These are phyloP conservation scores for Halesus radiatus DNA, from an alignment of 1,140 invertebrate genomes.

Conservation along the genomic window DNA sequence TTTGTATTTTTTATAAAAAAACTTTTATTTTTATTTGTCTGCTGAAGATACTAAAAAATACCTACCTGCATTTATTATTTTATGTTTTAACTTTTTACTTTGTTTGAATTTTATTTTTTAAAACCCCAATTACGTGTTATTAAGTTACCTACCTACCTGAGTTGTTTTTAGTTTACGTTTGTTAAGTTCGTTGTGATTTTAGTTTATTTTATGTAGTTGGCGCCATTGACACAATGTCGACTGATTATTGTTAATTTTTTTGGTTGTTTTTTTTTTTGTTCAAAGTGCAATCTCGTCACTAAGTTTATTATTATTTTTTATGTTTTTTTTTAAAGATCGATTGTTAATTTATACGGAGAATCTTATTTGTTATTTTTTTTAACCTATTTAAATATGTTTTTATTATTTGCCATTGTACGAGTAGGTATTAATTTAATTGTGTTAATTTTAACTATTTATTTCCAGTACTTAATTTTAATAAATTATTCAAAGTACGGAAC, in stretches of 20 bases:
- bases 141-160: too few species aligned
- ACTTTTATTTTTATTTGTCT: neutral
- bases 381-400: slow-evolving; percentile 19
- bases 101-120: slow-evolving; percentile 16
- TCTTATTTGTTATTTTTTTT: slow-evolving; percentile 14
- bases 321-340: slow-evolving; percentile 47
- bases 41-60: neutral
- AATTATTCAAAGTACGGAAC: neutral
- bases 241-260: slow-evolving; percentile 37
- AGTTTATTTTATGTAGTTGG: slow-evolving; percentile 42
- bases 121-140: neutral
- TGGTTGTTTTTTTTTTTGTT: neutral
- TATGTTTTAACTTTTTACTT: neutral
- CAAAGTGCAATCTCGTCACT: slow-evolving; percentile 47
- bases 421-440: neutral
- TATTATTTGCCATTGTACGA: slow-evolving; percentile 3
- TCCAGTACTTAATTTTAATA: neutral
- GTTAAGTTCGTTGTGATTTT: slow-evolving; percentile 38
- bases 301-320: slow-evolving; percentile 50
- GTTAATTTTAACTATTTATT: slow-evolving; percentile 8
- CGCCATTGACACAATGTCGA: slow-evolving; percentile 39
- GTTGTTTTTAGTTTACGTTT: slow-evolving; percentile 1
- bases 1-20: slow-evolving; percentile 46
- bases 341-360: too few species aligned
- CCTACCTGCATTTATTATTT: too few species aligned